phyloP scores from a whole-genome alignment of 1,140 invertebrate genomes.

The Thrips palmi region DNA sequence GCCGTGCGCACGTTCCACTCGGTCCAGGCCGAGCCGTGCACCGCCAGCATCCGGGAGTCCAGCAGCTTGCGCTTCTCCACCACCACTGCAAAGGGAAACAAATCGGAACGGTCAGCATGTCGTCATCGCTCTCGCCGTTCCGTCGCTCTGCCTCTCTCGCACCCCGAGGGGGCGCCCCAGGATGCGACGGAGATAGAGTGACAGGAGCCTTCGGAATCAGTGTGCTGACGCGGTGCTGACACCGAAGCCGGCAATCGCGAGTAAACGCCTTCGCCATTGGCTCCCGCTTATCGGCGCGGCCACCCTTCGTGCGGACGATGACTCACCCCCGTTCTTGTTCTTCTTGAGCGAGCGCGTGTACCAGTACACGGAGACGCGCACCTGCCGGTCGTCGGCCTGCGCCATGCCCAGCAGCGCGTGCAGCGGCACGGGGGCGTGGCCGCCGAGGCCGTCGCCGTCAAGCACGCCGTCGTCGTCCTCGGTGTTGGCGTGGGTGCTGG shows the following conservation, averaged over 20 bases:
- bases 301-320: slow-evolving; percentile 14
- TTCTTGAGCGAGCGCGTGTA: slow-evolving; percentile 36
- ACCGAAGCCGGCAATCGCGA: no score
- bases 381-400: slow-evolving; percentile 36
- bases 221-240: background rate
- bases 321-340: slow-evolving; percentile 31
- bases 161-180: no score
- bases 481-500: slow-evolving; percentile 14
- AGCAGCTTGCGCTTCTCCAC: slow-evolving; percentile 33
- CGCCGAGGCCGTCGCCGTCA: slow-evolving; percentile 3
- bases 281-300: slow-evolving; percentile 16
- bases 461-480: slow-evolving; percentile 17
- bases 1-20: slow-evolving; percentile 23
- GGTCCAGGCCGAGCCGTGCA: slow-evolving; percentile 21
- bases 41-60: slow-evolving; percentile 30
- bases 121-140: background rate
- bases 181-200: background rate
- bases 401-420: no score
- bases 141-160: no score
- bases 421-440: background rate
- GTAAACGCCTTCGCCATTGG: background rate
- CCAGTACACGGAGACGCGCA: slow-evolving; percentile 38
- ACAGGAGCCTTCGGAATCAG: slow-evolving; percentile 1
- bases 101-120: no score
- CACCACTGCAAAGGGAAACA: slow-evolving; percentile 21